Conservation (phyloP, 2,797 vertebrate genomes). For the Schizothorax lantsangensis region DNA sequence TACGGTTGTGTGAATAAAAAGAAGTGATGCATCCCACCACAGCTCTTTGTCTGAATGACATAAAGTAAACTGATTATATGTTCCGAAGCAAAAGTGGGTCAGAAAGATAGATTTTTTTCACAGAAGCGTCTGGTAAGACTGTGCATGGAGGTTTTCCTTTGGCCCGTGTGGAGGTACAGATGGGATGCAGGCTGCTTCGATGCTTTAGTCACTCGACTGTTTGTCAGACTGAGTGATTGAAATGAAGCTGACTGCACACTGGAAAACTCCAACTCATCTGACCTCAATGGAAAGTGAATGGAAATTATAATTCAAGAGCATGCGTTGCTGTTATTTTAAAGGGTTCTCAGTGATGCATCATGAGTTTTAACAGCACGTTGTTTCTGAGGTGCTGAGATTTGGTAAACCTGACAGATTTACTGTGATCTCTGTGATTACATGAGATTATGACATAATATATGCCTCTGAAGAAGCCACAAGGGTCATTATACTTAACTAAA, state of each 20-base stretch:
- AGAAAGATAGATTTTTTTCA: background rate
- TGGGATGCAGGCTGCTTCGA: slow-evolving; percentile 1
- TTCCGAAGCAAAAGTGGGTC: background rate
- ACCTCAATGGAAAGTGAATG: background rate
- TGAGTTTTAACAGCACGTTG: background rate
- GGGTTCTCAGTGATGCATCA: background rate
- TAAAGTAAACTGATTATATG: background rate
- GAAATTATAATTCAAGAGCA: background rate
- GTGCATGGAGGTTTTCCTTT: background rate
- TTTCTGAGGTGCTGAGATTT: background rate
- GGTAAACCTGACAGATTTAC: background rate
- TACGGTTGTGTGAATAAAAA: background rate
- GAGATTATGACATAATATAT: background rate
- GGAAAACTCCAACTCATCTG: background rate
- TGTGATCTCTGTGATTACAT: background rate
- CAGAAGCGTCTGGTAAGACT: background rate
- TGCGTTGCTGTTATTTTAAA: background rate
- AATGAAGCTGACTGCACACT: background rate
- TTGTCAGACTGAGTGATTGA: slow-evolving; percentile 10
- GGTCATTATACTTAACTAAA: no score
- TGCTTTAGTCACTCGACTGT: background rate
- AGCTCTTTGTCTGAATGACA: background rate
- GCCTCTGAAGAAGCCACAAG: background rate
- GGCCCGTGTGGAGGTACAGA: background rate
- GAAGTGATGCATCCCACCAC: background rate